Conservation (phyloP, 2,797 vertebrate species). For the Darevskia mixta region DNA sequence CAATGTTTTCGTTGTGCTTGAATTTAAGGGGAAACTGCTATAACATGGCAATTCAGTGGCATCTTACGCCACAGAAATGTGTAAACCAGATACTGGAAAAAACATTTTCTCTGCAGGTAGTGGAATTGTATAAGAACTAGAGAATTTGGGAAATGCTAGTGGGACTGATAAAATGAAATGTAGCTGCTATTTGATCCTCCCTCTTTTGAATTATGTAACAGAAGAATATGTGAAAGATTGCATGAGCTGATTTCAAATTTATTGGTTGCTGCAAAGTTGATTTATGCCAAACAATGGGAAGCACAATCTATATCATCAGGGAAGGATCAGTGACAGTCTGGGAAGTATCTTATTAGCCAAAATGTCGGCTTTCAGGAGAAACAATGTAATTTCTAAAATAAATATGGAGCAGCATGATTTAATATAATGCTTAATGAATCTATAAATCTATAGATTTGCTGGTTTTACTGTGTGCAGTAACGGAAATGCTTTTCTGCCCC, state of each 20-base stretch:
- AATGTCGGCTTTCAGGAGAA: not conserved
- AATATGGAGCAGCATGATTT: not conserved
- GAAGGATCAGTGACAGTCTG: not conserved
- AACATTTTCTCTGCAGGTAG: not conserved
- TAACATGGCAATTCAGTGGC: not conserved
- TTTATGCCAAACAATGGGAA: not conserved
- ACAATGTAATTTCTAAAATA: not conserved
- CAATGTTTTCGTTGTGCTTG: not conserved
- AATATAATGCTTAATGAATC: not conserved
- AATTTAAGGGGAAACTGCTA: not conserved
- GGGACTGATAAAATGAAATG: not conserved
- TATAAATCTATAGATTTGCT: not conserved
- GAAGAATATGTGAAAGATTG: not conserved
- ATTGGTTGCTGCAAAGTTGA: not conserved
- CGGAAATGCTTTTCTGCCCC: not conserved
- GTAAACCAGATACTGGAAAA: not conserved
- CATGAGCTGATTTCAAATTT: not conserved
- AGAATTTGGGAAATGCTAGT: not conserved
- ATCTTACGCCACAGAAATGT: not conserved
- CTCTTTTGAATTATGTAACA: not conserved
- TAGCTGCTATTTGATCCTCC: not conserved
- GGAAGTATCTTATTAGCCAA: not conserved
- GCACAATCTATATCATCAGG: not conserved
- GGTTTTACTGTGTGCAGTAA: not conserved
- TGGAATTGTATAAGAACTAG: not conserved